A percentile compares a stretch with the other conserved stretches of the same genome.
These are phyloP conservation scores for Athalia cordata DNA, from an alignment of 2,888 invertebrate genomes.

Conservation along the genomic window DNA sequence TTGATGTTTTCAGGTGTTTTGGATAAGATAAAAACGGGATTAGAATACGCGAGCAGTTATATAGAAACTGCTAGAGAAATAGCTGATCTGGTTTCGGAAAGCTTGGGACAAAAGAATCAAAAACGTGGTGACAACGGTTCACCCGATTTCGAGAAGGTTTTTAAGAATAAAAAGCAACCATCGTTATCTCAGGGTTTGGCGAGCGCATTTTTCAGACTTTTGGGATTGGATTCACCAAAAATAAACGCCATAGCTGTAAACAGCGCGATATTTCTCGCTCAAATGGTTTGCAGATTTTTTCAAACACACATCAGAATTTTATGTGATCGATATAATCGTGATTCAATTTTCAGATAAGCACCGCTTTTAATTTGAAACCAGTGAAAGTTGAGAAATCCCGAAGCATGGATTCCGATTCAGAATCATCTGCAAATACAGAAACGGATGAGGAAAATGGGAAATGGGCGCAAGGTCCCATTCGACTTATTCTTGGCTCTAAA, in stretches of 20 bases:
- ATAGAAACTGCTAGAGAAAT: conserved; percentile 77
- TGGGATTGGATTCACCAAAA: conserved; percentile 86
- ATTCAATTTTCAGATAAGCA: conserved; percentile 77
- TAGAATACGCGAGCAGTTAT: conserved; percentile 75
- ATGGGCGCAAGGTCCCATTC: conserved; percentile 62
- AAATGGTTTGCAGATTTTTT: conserved; percentile 78
- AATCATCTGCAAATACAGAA: background rate
- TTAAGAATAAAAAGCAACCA: conserved; percentile 47
- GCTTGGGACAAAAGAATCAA: conserved; percentile 71
- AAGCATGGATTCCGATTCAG: conserved; percentile 47
- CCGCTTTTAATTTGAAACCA: conserved; percentile 75
- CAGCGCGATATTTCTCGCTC: conserved; percentile 88
- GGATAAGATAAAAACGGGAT: conserved; percentile 74
- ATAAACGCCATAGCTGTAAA: conserved; percentile 89
- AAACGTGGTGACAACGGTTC: conserved; percentile 58
- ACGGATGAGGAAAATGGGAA: conserved; percentile 54
- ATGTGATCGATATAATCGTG: background rate
- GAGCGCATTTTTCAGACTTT: conserved; percentile 79
- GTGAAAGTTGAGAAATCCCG: conserved; percentile 64
- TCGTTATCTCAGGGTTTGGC: conserved; percentile 66
- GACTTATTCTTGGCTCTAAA: conserved; percentile 45
- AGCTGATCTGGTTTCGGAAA: conserved; percentile 78
- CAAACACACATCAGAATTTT: background rate
- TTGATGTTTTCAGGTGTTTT: conserved; percentile 65
- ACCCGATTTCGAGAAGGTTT: conserved; percentile 63